Base-by-base conservation (phyloP, 2,888 invertebrate species). In the Endotricha flammealis region DNA sequence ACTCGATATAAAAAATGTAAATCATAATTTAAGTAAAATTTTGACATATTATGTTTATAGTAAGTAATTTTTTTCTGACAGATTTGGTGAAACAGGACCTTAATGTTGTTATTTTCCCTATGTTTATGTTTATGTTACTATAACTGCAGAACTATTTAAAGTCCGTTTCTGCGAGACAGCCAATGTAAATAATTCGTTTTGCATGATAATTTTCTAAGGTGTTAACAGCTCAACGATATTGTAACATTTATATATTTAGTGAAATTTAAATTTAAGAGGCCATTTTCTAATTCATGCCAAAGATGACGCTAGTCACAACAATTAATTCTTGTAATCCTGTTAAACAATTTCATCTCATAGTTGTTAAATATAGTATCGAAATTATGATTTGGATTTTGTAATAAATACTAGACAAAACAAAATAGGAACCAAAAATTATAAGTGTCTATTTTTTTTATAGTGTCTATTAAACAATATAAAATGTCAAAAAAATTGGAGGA, bases 151-250 rank as follows among this genome's bases (percentile, higher is more conserved):
- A 38, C 36, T 44, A 46, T 48, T 27, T 30, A 28, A 54, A 46
- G 50, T 40, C 41, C 35, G n/a, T 53, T 37, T 46, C 45, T 41
- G 58, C 54, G 57, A 57, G 60, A 64, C 63, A 64, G 47, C 57
- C 51, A 39, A 36, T 83, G 82, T 83, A 82, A 70, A 83, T 53
- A 61, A 61, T 42, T 53, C 53, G 62, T 70, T 68, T 77, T 78
- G 78, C 79, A 77, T 81, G 69, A 73, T 74, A 74, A 51, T 62
- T 66, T 60, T 51, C 32, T 82, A 82, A 73, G 72, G 62, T 70
- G 72, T 77, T 79, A 68, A 64, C 74, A 72, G 77, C 80, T 82
- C 82, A 83, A 82, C 78, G 79, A 81, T 77, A 73, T 73, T 52
- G 50, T 77, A 75, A 68, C 56, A 61, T 74, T 72, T n/a, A 70